Evolutionary conservation across 2,113 vertebrate species (phyloP).

Genomic region (Peucedramus taeniatus): DNA sequence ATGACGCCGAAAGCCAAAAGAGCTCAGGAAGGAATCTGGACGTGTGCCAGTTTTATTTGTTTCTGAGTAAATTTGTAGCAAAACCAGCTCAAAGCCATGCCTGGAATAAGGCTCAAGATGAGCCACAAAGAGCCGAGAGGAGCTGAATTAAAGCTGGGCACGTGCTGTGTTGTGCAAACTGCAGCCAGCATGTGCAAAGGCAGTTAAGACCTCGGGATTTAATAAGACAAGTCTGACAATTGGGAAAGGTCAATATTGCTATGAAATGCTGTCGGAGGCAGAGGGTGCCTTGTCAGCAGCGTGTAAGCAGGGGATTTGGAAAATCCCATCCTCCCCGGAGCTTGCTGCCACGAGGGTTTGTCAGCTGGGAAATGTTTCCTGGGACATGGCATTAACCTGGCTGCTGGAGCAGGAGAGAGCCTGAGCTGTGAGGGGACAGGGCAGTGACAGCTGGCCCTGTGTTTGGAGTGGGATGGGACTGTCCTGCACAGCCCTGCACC

Average conservation of each 20-base stretch:
- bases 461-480: background rate
- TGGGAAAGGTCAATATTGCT: conserved; percentile 61
- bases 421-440: fast-evolving
- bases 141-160: conserved; percentile 67
- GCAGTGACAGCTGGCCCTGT: background rate
- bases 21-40: background rate
- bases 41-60: background rate
- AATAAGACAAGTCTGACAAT: conserved; percentile 47
- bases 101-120: background rate
- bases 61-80: background rate
- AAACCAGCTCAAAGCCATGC: background rate
- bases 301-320: background rate
- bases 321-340: background rate
- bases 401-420: background rate
- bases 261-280: conserved; percentile 23
- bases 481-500: background rate
- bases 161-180: conserved; percentile 45
- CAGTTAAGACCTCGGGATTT: conserved; percentile 61
- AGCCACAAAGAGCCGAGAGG: background rate
- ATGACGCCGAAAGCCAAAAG: background rate
- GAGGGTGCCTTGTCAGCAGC: background rate
- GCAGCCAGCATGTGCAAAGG: conserved; percentile 19
- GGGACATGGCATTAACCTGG: fast-evolving
- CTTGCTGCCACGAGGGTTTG: background rate
- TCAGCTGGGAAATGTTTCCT: background rate